Evolutionary conservation across 2,797 vertebrate species (phyloP).

Genomic region (Karalla daura): DNA sequence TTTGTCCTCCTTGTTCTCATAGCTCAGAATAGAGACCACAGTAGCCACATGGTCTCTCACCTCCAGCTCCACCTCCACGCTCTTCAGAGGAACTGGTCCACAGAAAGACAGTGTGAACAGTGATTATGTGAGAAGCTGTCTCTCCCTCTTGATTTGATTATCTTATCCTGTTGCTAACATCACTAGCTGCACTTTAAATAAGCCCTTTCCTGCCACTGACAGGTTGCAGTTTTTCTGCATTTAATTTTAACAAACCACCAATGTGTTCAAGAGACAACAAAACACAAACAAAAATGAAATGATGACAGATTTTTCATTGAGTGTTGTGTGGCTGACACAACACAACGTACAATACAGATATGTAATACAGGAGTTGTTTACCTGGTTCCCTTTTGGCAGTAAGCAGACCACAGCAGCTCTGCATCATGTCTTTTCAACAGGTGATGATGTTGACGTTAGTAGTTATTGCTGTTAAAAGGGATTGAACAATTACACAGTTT

Average conservation of each 20-base stretch:
- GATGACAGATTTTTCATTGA: too few relatives aligned
- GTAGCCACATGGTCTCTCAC: conserved; percentile 85
- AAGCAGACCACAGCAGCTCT: conserved; percentile 64
- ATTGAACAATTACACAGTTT: too few relatives aligned
- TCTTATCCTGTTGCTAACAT: too few relatives aligned
- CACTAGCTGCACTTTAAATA: too few relatives aligned
- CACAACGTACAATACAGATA: too few relatives aligned
- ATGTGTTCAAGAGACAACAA: too few relatives aligned
- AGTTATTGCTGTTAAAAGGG: background rate
- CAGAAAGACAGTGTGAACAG: background rate
- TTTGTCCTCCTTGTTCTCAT: conserved; percentile 83
- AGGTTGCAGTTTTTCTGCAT: too few relatives aligned
- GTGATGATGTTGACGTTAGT: background rate
- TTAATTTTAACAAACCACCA: too few relatives aligned
- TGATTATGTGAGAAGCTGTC: too few relatives aligned
- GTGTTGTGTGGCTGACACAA: too few relatives aligned
- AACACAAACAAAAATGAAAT: too few relatives aligned
- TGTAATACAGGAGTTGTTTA: conserved; percentile 16
- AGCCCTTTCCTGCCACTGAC: background rate
- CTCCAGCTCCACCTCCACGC: conserved; percentile 82
- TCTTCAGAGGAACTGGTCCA: conserved; percentile 84
- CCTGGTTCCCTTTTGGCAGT: conserved; percentile 57
- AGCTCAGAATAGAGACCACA: conserved; percentile 84
- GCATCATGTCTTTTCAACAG: conserved; percentile 40
- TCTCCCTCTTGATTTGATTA: too few relatives aligned